Conservation (phyloP, 2,888 invertebrate species). For the Lysandra bellargus region DNA sequence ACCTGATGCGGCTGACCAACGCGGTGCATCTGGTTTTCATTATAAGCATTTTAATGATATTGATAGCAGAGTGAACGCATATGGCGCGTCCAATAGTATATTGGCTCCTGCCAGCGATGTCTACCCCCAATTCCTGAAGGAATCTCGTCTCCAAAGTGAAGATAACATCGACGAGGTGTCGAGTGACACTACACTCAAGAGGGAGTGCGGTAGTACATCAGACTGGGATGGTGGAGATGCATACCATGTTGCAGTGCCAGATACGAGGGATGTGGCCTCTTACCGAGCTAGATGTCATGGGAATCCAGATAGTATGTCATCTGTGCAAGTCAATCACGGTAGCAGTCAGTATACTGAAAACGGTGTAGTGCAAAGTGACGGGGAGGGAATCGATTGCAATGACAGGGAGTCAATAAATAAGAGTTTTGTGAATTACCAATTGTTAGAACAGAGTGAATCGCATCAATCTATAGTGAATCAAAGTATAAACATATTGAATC, state of each 20-base stretch:
- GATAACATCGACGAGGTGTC: conserved; percentile 49
- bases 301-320: conserved; percentile 60
- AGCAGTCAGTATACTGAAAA: conserved; percentile 66
- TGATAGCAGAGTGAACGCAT: conserved; percentile 57
- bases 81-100: conserved; percentile 53
- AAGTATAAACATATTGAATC: conserved; percentile 76
- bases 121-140: conserved; percentile 59
- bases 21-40: conserved; percentile 52
- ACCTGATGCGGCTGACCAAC: conserved; percentile 54
- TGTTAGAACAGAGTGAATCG: conserved; percentile 77
- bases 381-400: conserved; percentile 60
- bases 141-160: conserved; percentile 55
- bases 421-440: conserved; percentile 76
- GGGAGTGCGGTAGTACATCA: conserved; percentile 48
- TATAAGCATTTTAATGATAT: conserved; percentile 60
- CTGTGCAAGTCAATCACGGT: conserved; percentile 55
- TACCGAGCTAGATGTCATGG: conserved; percentile 64
- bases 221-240: conserved; percentile 54
- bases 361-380: conserved; percentile 57
- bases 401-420: conserved; percentile 66
- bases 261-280: conserved; percentile 55
- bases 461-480: conserved; percentile 78
- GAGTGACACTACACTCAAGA: conserved; percentile 51
- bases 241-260: conserved; percentile 58
- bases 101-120: conserved; percentile 53